Base-by-base conservation (phyloP, 1,140 invertebrate species). In the Diabrotica virgifera region DNA sequence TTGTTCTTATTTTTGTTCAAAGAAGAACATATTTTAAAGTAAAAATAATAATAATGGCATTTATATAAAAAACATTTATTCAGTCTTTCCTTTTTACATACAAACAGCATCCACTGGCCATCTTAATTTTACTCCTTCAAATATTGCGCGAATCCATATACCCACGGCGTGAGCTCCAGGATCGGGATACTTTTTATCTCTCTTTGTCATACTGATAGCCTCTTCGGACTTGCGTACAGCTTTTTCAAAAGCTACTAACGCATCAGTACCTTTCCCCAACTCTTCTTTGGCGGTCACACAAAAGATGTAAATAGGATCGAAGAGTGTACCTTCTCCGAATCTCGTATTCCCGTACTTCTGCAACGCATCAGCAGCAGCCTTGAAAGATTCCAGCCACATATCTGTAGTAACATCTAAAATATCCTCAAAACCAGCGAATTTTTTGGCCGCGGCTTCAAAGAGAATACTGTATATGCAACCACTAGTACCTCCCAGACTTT, bases 91-190 rank as follows among this genome's bases (percentile, higher is more conserved):
- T 14, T 36, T 56, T 46, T 37, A 24, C 37, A 36, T 11, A 58
- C 6, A 58, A 8, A 5, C 6, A 6, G 5, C 51, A n/a, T 62
- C 60, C 2, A 62, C 36, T 9, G 54, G 38, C 59, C 60, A 68
- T 38, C 59, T 65, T 35, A 71, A 52, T 55, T 83, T 83, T 0
- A 82, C 68, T 55, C 79, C 82, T 75, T 84, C 82, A 57, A 78
- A 82, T 14, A 78, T 72, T 37, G 84, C 85, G 63, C 81, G 81
- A 76, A 88, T 75, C 83, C 86, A 87, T 38, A 84, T 80, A 51
- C 82, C 81, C 8, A 87, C 81, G 12, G 85, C 85, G 66, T 85
- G 82, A 36, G 86, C 85, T 13, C 83, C 86, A 63, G 85, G 79
- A 77, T 86, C 84, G 11, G 83, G 82, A 74, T 78, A 77, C 64